Conservation (phyloP, 1,140 invertebrate genomes). For the Hesperophylax magnus region DNA sequence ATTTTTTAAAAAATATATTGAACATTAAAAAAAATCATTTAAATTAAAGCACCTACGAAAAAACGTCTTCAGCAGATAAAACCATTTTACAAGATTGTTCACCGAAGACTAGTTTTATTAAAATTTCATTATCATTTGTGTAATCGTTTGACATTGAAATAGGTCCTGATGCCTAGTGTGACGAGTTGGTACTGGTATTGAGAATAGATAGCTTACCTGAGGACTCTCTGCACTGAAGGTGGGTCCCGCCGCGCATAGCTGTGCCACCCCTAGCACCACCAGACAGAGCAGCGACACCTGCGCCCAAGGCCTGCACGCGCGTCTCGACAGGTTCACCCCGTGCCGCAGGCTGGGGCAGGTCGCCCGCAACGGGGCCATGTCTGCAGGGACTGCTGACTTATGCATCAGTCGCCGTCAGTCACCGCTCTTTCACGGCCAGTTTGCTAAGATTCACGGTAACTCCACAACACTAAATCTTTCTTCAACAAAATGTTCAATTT, state of each 20-base stretch:
- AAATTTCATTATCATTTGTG: no score
- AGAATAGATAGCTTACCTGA: slow-evolving; percentile 26
- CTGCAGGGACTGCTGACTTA: slow-evolving; percentile 58
- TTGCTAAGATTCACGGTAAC: slow-evolving; percentile 15
- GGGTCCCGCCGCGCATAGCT: slow-evolving; percentile 50
- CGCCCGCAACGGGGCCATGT: slow-evolving; percentile 61
- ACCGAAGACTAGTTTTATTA: no score
- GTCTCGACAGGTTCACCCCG: slow-evolving; percentile 71
- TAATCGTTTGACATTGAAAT: no score
- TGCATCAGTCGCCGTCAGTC: slow-evolving; percentile 59
- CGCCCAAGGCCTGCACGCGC: slow-evolving; percentile 68
- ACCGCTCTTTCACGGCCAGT: slow-evolving; percentile 58
- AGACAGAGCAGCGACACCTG: slow-evolving; percentile 56
- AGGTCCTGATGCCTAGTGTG: no score
- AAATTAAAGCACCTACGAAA: no score
- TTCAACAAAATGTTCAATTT: neutral
- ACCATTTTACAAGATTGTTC: no score
- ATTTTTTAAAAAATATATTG: no score
- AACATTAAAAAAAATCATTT: no score
- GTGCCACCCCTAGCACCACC: slow-evolving; percentile 56
- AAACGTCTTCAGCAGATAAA: no score
- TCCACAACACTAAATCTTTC: neutral
- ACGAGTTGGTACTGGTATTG: no score
- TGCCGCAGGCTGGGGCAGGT: slow-evolving; percentile 67
- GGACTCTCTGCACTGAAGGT: slow-evolving; percentile 54